Base-by-base conservation (phyloP, 2,113 vertebrate species). In the Corydoras sp. region DNA sequence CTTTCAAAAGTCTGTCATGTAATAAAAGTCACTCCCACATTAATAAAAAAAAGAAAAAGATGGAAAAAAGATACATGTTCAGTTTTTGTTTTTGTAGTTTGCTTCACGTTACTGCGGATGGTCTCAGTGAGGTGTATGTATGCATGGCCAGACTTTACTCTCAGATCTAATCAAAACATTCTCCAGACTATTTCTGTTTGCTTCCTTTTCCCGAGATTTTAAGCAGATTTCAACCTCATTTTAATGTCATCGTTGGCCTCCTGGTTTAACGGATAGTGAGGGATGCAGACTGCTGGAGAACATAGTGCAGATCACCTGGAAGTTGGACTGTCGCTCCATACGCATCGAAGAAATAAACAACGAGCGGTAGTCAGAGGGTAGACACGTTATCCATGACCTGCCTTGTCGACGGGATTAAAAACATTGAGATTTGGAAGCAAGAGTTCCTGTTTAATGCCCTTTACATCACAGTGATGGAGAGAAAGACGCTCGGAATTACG, bases 241-340 rank as follows among this genome's bases (percentile, higher is more conserved):
- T 29, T 69, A 62, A 24, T 32, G 65, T 55, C 80, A 79, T 77
- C 68, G 77, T 71, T 5, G n/a, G n/a, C 76, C 81, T 76, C 80
- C 77, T 71, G 75, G 50, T 78, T 81, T 82, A 77, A 68, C 65
- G 65, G 61, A 63, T 59, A 13, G 69, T 66, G 51, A 49, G 75
- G 77, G 48, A 71, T 32, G 75, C 55, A 62, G 73, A 14, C 65
- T 24, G 63, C 58, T 48, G 72, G 77, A 76, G 68, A 64, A 13
- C 51, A 66, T 71, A 76, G 80, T 61, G 68, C 49, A 0, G 63
- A 76, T 79, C 84, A 88, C 85, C 86, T 89, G 86, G 81, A 82
- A 82, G 85, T 86, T 84, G 80, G 76, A 84, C 82, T 85, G 78
- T 82, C 80, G 74, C 76, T 78, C 86, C 82, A 83, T 83, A 24